Percentiles rank a stretch among this genome's conserved stretches.
phyloP scores from a whole-genome alignment of 2,888 invertebrate genomes.

The Adela reaumurella region DNA sequence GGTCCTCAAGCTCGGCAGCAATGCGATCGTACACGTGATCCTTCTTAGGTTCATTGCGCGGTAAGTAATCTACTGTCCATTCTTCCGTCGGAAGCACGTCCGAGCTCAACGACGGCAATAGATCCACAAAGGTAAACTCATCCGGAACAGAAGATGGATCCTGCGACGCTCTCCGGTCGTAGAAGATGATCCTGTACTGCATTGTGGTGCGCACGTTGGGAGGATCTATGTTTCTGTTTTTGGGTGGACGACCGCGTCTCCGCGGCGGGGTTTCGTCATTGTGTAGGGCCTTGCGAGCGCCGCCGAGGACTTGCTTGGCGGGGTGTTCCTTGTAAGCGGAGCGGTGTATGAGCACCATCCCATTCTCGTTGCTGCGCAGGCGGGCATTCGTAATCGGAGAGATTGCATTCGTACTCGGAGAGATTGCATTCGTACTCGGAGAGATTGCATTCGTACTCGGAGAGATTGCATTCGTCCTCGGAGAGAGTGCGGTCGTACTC shows the following conservation, averaged over 20 bases:
- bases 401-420: no score
- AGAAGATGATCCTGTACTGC: background rate
- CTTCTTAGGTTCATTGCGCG: constrained; percentile 39
- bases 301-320: constrained; percentile 20
- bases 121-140: background rate
- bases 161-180: background rate
- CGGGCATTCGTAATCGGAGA: no score
- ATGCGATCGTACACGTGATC: constrained; percentile 51
- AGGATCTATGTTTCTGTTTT: background rate
- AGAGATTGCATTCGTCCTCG: no score
- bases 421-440: constrained; percentile 20
- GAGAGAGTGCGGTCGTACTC: constrained; percentile 22
- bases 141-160: background rate
- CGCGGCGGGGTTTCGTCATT: background rate
- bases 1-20: constrained; percentile 47
- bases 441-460: constrained; percentile 17
- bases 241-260: background rate
- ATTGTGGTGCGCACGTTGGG: background rate
- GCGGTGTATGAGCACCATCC: constrained; percentile 36
- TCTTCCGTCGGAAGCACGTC: constrained; percentile 35
- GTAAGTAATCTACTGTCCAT: constrained; percentile 46
- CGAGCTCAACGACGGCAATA: constrained; percentile 4
- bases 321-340: constrained; percentile 32
- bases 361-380: constrained; percentile 44
- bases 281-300: background rate